These are phyloP conservation scores for Chymomyza caudatula DNA, from an alignment of 2,888 invertebrate species.

Conservation along the genomic window DNA sequence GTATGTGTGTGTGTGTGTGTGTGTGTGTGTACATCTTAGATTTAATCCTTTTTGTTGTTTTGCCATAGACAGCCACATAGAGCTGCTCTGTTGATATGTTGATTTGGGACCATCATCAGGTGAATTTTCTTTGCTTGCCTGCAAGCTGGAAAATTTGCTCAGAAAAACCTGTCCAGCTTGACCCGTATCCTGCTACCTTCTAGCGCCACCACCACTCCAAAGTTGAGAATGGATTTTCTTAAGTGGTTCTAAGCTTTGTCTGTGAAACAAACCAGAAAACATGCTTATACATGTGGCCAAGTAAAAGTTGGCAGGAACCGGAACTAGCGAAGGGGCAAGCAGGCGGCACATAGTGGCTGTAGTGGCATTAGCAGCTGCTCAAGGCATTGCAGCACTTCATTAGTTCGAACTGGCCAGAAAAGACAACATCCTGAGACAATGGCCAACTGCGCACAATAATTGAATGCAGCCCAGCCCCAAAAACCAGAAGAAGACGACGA, in stretches of 20 bases:
- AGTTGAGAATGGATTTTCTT: conserved; percentile 72
- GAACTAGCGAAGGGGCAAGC: background rate
- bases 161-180: conserved; percentile 45
- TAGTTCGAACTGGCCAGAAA: conserved; percentile 50
- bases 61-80: conserved; percentile 21
- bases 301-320: background rate
- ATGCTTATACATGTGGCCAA: conserved; percentile 71
- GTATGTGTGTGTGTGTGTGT: background rate
- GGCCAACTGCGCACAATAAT: conserved; percentile 68
- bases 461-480: conserved; percentile 55
- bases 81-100: conserved; percentile 53
- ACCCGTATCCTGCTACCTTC: background rate
- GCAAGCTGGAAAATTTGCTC: conserved; percentile 2
- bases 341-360: conserved; percentile 27
- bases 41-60: conserved; percentile 71
- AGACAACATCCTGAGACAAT: conserved; percentile 65
- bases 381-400: conserved; percentile 71
- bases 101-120: conserved; percentile 71
- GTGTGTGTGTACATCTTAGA: conserved; percentile 51
- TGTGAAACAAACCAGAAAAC: conserved; percentile 73
- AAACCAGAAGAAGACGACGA: conserved; percentile 11
- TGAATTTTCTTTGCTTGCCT: conserved; percentile 39
- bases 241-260: conserved; percentile 76
- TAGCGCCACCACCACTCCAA: background rate
- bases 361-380: conserved; percentile 73